Conservation (phyloP, 2,113 vertebrate species). For the Eupsittula cactorum region DNA sequence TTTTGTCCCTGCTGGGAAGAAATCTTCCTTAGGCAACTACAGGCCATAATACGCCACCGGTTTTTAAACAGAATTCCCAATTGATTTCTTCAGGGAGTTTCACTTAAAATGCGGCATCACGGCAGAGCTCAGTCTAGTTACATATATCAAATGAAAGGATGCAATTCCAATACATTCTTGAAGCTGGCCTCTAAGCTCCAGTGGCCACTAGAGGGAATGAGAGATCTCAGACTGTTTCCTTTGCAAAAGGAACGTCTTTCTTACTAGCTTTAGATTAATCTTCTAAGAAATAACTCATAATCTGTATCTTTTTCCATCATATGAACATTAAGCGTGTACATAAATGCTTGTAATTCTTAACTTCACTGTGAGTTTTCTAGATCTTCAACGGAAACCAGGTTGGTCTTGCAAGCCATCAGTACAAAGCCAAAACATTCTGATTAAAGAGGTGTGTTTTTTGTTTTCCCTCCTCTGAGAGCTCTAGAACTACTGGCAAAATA, state of each 20-base stretch:
- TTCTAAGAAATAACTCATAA: not conserved
- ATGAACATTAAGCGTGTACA: not conserved
- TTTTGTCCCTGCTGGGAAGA: slow-evolving; percentile 43
- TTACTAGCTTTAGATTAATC: not conserved
- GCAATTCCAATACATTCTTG: not conserved
- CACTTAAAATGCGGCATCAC: slow-evolving; percentile 44
- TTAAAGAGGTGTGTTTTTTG: not conserved
- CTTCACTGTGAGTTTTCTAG: not conserved
- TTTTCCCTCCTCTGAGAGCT: not conserved
- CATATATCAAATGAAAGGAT: not conserved
- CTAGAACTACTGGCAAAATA: not conserved
- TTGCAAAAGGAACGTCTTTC: not conserved
- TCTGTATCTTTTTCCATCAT: not conserved
- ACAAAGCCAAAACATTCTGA: not conserved
- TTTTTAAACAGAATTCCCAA: slow-evolving; percentile 48
- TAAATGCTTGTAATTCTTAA: not conserved
- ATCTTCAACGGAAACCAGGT: not conserved
- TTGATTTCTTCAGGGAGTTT: slow-evolving; percentile 57
- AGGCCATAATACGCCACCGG: not conserved
- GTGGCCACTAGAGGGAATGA: slow-evolving; percentile 35
- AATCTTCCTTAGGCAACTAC: slow-evolving; percentile 22
- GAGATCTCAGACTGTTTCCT: not conserved
- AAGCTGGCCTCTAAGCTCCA: not conserved
- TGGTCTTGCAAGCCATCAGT: not conserved
- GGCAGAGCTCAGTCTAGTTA: slow-evolving; percentile 15